These are phyloP conservation scores for Athalia cordata DNA, from an alignment of 2,888 invertebrate genomes.

Conservation along the genomic window DNA sequence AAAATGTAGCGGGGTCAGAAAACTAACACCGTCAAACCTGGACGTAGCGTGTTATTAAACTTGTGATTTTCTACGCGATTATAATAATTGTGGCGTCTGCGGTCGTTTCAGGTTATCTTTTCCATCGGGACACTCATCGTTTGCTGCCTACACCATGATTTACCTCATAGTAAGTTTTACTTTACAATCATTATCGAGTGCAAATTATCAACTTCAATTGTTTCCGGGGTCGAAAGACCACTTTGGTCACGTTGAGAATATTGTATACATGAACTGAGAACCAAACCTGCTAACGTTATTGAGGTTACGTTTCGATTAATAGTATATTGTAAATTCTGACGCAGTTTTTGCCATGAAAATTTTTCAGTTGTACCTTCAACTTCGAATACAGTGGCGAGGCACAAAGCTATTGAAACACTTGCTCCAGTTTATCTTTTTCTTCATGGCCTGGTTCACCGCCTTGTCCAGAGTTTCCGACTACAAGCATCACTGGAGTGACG, in stretches of 20 bases:
- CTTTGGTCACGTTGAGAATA: no score
- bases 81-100: constrained; percentile 21
- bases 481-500: constrained; percentile 99
- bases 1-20: no score
- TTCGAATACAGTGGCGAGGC: constrained; percentile 87
- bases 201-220: no score
- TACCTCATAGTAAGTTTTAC: constrained; percentile 85
- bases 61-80: background rate
- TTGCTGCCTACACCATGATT: constrained; percentile 90
- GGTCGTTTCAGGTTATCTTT: constrained; percentile 82
- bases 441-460: constrained; percentile 90
- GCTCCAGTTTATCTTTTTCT: constrained; percentile 87
- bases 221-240: no score
- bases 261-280: no score
- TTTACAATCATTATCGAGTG: no score
- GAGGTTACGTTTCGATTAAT: no score
- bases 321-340: no score
- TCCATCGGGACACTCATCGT: constrained; percentile 94
- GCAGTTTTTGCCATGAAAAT: no score
- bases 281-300: no score
- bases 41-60: background rate
- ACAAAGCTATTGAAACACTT: constrained; percentile 88
- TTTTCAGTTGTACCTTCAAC: constrained; percentile 90
- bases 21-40: no score
- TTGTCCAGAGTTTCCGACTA: constrained; percentile 95